Evolutionary conservation across 2,113 vertebrate genomes (phyloP).

Genomic region (Triplophysa siluroides): DNA sequence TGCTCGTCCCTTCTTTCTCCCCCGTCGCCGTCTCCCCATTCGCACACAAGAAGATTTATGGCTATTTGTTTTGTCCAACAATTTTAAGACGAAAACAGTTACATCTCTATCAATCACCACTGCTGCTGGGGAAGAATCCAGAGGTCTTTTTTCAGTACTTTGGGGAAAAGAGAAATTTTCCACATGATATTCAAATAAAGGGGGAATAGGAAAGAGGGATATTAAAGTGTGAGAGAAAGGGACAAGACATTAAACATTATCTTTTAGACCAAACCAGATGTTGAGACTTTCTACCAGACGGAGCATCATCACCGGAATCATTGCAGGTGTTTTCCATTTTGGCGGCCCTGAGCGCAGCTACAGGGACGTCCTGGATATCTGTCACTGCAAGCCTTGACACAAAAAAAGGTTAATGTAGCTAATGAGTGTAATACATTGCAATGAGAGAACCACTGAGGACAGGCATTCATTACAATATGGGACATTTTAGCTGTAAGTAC

Average conservation of each 20-base stretch:
- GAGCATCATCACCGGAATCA: constrained; percentile 40
- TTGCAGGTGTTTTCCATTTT: constrained; percentile 59
- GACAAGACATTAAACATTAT: constrained; percentile 43
- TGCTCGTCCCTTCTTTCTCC: constrained; percentile 30
- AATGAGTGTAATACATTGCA: constrained; percentile 13
- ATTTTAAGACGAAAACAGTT: constrained; percentile 50
- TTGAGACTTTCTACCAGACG: constrained; percentile 45
- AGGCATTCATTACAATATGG: constrained; percentile 9
- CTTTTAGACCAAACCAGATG: constrained; percentile 56
- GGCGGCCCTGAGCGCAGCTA: constrained; percentile 37
- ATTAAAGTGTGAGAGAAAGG: constrained; percentile 43
- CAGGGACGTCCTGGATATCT: constrained; percentile 24
- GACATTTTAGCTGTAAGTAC: background rate
- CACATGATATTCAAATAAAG: constrained; percentile 48
- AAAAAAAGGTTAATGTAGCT: constrained; percentile 3
- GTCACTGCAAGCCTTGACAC: constrained; percentile 19
- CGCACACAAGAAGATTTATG: constrained; percentile 45
- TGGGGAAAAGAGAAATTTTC: constrained; percentile 45
- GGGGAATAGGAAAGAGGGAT: constrained; percentile 22
- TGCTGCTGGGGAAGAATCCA: constrained; percentile 44
- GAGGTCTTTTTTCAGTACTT: constrained; percentile 37
- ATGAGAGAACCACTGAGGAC: background rate
- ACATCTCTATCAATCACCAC: constrained; percentile 53
- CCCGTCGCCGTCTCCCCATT: constrained; percentile 16
- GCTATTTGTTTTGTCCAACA: constrained; percentile 59